These are phyloP conservation scores for Epinotia ramella DNA, from an alignment of 2,888 invertebrate species.

Conservation along the genomic window DNA sequence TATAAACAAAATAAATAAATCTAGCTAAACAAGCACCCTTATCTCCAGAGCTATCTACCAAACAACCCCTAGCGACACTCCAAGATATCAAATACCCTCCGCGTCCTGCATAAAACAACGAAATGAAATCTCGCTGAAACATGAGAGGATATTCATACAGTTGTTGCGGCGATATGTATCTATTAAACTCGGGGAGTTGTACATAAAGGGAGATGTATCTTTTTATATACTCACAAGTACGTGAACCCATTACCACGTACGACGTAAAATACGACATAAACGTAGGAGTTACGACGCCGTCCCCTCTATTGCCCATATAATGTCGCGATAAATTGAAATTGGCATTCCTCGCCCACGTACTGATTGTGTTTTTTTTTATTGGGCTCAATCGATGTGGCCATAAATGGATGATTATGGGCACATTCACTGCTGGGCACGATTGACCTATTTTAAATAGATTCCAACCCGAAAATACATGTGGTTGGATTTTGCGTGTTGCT, in stretches of 20 bases:
- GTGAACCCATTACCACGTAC: conserved; percentile 71
- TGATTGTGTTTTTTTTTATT: conserved; percentile 74
- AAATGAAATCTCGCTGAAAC: conserved; percentile 42
- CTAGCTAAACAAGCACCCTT: conserved; percentile 16
- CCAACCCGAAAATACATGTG: background rate
- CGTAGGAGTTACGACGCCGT: conserved; percentile 69
- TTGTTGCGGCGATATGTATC: conserved; percentile 41
- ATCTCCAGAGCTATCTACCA: conserved; percentile 21
- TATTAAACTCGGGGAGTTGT: conserved; percentile 32
- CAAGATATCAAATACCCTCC: conserved; percentile 31
- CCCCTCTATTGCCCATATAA: conserved; percentile 70
- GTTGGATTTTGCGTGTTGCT: background rate
- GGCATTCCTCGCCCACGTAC: conserved; percentile 67
- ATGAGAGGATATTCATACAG: conserved; percentile 41
- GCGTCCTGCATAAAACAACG: conserved; percentile 37
- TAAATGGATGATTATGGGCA: conserved; percentile 54
- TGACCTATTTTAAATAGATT: background rate
- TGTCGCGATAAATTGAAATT: conserved; percentile 76
- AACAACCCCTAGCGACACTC: conserved; percentile 31
- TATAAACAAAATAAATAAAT: conserved; percentile 3
- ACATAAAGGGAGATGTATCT: conserved; percentile 28
- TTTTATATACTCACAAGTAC: conserved; percentile 57
- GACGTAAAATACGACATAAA: conserved; percentile 76
- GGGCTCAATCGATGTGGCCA: conserved; percentile 49
- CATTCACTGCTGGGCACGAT: conserved; percentile 39